Base-by-base conservation (phyloP, 2,888 invertebrate species). In the Epiblema foenella region DNA sequence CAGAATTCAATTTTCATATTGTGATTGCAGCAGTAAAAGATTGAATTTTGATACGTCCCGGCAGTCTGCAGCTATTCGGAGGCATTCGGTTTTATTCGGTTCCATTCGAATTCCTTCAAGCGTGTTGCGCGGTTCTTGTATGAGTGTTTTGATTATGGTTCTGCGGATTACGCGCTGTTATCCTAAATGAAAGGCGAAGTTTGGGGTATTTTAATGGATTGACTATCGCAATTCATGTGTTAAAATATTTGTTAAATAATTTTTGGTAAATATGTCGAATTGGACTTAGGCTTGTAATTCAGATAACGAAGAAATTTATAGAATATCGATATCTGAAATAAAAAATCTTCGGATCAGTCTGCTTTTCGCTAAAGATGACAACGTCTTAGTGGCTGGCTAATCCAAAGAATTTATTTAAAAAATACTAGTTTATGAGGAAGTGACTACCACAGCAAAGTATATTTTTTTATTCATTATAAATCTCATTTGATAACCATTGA, bases 1-100 rank as follows among this genome's bases (percentile, higher is more conserved):
- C 79, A 71, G 82, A 84, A 89, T 88, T 83, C 85, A 89, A 89
- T 90, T 90, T 89, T 83, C 85, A 89, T 89, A 91, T 88, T 86
- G 81, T 83, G 62, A 71, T 71, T 60, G 83, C 77, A 77, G 79
- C 77, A 77, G 82, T 83, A 83, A 85, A 86, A 90, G 86, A 90
- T 90, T 89, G 88, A 89, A 90, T 89, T 87, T 89, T 86, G 89
- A 87, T 90, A 89, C 82, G 82, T 84, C 76, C 75, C 70, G 75
- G 71, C 79, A 78, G 83, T 75, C 78, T 77, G 79, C 79, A 76
- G 80, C 76, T 77, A 77, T 76, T 75, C 70, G 75, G 33, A 62
- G 33, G 29, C 15, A 24, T 17, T 39, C 56, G 56, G 15, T 2
- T 15, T 20, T n/a, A 49, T 20, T 37, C 52, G 52, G 17, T 1